Evolutionary conservation across 2,797 vertebrate species (phyloP).

Genomic region (Sparus aurata): DNA sequence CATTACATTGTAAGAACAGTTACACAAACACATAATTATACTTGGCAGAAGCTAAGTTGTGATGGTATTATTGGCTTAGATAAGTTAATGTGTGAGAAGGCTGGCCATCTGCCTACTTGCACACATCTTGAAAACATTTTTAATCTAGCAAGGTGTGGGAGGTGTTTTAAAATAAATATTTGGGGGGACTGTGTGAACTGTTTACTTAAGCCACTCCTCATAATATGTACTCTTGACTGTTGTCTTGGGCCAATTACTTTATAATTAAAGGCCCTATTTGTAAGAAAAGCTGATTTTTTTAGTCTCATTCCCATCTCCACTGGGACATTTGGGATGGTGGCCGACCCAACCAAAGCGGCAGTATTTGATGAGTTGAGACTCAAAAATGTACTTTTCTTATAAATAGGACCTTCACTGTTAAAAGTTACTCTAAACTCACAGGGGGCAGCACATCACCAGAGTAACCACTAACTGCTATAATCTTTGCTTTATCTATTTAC

Average conservation of each 20-base stretch:
- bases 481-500: no score
- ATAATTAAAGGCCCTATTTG: no score
- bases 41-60: neutral
- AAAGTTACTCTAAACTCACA: no score
- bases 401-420: no score
- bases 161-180: conserved; percentile 31
- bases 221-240: neutral
- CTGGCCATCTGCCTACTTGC: neutral
- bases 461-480: no score
- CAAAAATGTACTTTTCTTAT: no score
- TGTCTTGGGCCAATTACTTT: neutral
- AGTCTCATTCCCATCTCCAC: no score
- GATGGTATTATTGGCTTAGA: conserved; percentile 1
- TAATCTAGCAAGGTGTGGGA: neutral
- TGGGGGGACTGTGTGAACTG: neutral
- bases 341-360: no score
- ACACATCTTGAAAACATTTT: neutral
- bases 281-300: no score
- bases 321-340: no score
- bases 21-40: conserved; percentile 13
- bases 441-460: no score
- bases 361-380: no score
- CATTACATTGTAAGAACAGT: conserved; percentile 16
- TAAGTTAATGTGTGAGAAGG: conserved; percentile 23
- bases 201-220: neutral